These are phyloP conservation scores for Hedychridium roseum DNA, from an alignment of 2,888 invertebrate species.

Conservation along the genomic window DNA sequence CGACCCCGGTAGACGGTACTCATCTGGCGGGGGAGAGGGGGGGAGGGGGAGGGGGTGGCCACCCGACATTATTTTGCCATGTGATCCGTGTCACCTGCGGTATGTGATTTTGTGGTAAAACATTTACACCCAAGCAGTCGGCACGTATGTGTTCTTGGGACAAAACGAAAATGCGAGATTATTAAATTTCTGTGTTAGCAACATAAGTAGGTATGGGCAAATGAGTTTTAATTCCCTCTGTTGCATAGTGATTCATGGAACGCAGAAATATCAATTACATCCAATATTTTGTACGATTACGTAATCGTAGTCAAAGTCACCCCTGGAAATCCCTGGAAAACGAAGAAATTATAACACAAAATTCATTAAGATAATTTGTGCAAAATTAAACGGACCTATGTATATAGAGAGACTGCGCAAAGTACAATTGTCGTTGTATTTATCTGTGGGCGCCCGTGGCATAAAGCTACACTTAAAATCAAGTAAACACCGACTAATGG, in stretches of 20 bases:
- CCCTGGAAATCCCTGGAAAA: too few relatives aligned
- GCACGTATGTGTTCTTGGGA: too few relatives aligned
- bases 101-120: too few relatives aligned
- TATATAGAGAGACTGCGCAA: background rate
- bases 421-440: slow-evolving; percentile 2
- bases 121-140: too few relatives aligned
- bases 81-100: slow-evolving; percentile 55
- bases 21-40: background rate
- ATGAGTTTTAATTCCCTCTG: too few relatives aligned
- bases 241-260: too few relatives aligned
- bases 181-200: too few relatives aligned
- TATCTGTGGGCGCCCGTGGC: slow-evolving; percentile 8
- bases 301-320: too few relatives aligned
- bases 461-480: slow-evolving; percentile 47
- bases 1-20: background rate
- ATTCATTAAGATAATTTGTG: background rate
- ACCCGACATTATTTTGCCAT: slow-evolving; percentile 50
- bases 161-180: too few relatives aligned
- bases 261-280: too few relatives aligned
- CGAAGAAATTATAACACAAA: background rate
- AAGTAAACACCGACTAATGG: slow-evolving; percentile 53
- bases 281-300: too few relatives aligned
- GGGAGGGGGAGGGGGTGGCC: background rate
- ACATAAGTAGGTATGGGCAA: too few relatives aligned
- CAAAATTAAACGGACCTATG: background rate